A percentile compares a stretch with the other conserved stretches of the same genome.
These are phyloP conservation scores for Elgaria multicarinata DNA, from an alignment of 2,113 vertebrate genomes.

Conservation along the genomic window DNA sequence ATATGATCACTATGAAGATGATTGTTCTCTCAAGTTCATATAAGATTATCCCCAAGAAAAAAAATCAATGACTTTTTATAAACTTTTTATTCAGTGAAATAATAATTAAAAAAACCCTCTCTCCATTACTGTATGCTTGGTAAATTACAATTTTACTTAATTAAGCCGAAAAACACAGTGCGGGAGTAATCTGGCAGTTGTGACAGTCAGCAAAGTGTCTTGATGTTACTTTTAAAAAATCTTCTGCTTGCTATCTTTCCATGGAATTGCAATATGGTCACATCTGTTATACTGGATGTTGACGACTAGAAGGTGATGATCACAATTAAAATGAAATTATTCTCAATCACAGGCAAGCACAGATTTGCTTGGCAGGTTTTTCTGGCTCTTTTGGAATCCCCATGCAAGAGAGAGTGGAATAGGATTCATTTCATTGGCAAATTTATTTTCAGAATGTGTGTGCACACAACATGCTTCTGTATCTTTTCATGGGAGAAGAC, in stretches of 20 bases:
- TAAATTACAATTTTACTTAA: conserved; percentile 69
- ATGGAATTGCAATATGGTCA: conserved; percentile 6
- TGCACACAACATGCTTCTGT: neutral
- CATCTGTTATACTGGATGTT: conserved; percentile 27
- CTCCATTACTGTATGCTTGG: conserved; percentile 55
- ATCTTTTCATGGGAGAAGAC: neutral
- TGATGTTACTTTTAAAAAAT: conserved; percentile 48
- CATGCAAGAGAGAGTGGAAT: neutral
- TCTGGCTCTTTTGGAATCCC: conserved; percentile 27
- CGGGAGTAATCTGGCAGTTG: conserved; percentile 49
- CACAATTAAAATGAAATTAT: conserved; percentile 53
- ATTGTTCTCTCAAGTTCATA: conserved; percentile 49
- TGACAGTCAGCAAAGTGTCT: conserved; percentile 45
- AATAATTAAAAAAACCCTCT: conserved; percentile 58
- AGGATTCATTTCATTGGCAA: neutral
- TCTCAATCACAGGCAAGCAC: conserved; percentile 49
- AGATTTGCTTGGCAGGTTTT: conserved; percentile 46
- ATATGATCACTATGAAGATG: conserved; percentile 40
- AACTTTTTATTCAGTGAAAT: conserved; percentile 48
- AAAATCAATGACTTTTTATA: conserved; percentile 46
- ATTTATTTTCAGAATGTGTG: conserved; percentile 2
- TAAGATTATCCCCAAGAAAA: conserved; percentile 53
- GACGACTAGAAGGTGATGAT: conserved; percentile 24
- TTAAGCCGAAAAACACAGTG: conserved; percentile 67
- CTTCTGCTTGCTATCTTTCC: conserved; percentile 31